Percentiles rank a stretch among this genome's conserved stretches.
Conservation (phyloP, 2,113 vertebrate genomes). For the Speoplatyrhinus poulsoni region DNA sequence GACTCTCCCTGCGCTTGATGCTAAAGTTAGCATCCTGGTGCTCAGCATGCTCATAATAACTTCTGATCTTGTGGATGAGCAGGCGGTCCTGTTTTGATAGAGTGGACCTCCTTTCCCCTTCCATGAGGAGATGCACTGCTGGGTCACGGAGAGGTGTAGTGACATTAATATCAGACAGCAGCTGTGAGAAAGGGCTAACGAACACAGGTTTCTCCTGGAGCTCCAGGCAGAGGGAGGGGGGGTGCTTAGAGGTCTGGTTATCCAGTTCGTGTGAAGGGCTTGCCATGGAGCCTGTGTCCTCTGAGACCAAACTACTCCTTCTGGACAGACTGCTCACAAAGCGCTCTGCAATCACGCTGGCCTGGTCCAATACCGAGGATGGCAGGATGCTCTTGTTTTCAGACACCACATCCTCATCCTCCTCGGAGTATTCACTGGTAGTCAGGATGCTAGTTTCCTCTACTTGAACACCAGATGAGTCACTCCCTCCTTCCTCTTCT, state of each 20-base stretch:
- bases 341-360: conserved; percentile 81
- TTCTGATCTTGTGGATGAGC: conserved; percentile 89
- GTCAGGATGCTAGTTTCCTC: conserved; percentile 80
- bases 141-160: conserved; percentile 28
- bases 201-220: conserved; percentile 60
- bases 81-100: conserved; percentile 86
- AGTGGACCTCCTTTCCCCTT: conserved; percentile 61
- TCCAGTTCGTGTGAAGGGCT: conserved; percentile 64
- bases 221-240: conserved; percentile 81
- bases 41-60: conserved; percentile 88
- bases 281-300: conserved; percentile 73
- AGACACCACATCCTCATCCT: conserved; percentile 62
- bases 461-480: conserved; percentile 46
- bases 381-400: conserved; percentile 78
- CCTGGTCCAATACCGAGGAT: conserved; percentile 84
- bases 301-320: conserved; percentile 81
- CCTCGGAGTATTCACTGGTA: conserved; percentile 82
- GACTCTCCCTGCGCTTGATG: conserved; percentile 89
- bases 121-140: conserved; percentile 29
- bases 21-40: conserved; percentile 83
- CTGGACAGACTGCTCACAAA: conserved; percentile 79
- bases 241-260: conserved; percentile 75
- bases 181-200: conserved; percentile 32
- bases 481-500: conserved; percentile 59
- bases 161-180: conserved; percentile 11